Evolutionary conservation across 2,888 invertebrate species (phyloP), one percentile per base, ranked within the genome.

Genomic region (Phyllotreta striolata): DNA sequence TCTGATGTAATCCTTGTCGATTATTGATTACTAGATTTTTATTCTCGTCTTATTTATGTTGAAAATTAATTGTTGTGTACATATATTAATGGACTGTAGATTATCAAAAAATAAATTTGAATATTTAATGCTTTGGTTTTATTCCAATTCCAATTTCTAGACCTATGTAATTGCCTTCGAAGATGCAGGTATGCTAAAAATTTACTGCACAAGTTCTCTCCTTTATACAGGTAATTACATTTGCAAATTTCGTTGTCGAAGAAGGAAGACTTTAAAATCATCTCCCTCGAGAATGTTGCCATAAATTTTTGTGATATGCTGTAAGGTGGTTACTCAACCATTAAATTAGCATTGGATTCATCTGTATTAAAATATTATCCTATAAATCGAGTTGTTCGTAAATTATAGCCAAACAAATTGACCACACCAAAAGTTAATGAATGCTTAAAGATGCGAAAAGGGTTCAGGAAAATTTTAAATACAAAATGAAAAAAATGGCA

Each of bases 31-130:
- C 55, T 43, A 55, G 55, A 59, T 49, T 56, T 58, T 62, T 47
- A 41, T 58, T 47, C 46, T 44, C 51, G 35, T 62, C 56, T 57
- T 68, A 70, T 67, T 71, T 72, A 71, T 69, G 72, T 72, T 71
- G 62, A 67, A 61, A 63, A 71, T 75, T 79, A 77, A 78, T 80
- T 80, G 80, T 80, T 80, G 79, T 81, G 80, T 80, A 80, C 24
- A 24, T 73, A 81, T 80, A 78, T 78, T 75, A 77, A 76, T 81
- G 80, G 78, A 78, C 75, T 78, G 77, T 78, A 77, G 79, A 75
- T 74, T 76, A 77, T 70, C 75, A 74, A 61, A 61, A 62, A 64
- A 61, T 64, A 61, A 64, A 64, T 62, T 56, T 74, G 76, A 74
- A 75, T 71, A 68, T 69, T 71, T 67, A 63, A 68, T 51, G 24